These are phyloP conservation scores for Coelinius sp. DNA, from an alignment of 2,888 invertebrate genomes.

Conservation along the genomic window DNA sequence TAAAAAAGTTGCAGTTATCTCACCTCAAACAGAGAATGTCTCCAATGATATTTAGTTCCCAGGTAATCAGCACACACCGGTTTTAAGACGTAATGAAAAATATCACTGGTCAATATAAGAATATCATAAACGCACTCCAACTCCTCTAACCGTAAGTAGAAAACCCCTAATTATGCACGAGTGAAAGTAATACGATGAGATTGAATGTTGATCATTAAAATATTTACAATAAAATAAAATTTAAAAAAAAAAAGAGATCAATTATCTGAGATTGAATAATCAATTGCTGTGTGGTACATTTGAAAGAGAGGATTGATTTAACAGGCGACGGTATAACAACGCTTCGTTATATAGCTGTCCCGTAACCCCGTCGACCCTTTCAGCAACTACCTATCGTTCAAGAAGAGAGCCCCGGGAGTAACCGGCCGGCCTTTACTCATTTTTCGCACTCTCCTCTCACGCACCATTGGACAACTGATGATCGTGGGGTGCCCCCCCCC, in stretches of 20 bases:
- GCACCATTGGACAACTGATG: background rate
- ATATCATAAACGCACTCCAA: background rate
- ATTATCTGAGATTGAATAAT: background rate
- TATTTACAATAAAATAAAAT: background rate
- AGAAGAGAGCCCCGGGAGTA: background rate
- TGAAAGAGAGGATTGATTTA: conserved; percentile 12
- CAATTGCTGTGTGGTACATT: conserved; percentile 1
- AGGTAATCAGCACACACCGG: background rate
- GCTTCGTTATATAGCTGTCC: conserved; percentile 6
- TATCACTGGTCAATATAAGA: background rate
- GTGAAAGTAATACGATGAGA: background rate
- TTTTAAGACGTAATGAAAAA: background rate
- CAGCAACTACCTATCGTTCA: background rate
- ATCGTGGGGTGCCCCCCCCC: conserved; percentile 14
- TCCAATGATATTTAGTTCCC: background rate
- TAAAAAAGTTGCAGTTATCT: background rate
- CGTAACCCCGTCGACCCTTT: conserved; percentile 23
- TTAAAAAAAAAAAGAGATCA: background rate
- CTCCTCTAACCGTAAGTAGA: background rate
- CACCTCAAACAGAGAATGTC: background rate
- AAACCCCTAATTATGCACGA: background rate
- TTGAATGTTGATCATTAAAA: background rate
- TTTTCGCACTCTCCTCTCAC: conserved; percentile 10
- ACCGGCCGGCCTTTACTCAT: conserved; percentile 7
- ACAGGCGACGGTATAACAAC: background rate